Evolutionary conservation across 1,140 invertebrate genomes (phyloP), one percentile per base, ranked within the genome.

Genomic region (Drosophila novamexicana): DNA sequence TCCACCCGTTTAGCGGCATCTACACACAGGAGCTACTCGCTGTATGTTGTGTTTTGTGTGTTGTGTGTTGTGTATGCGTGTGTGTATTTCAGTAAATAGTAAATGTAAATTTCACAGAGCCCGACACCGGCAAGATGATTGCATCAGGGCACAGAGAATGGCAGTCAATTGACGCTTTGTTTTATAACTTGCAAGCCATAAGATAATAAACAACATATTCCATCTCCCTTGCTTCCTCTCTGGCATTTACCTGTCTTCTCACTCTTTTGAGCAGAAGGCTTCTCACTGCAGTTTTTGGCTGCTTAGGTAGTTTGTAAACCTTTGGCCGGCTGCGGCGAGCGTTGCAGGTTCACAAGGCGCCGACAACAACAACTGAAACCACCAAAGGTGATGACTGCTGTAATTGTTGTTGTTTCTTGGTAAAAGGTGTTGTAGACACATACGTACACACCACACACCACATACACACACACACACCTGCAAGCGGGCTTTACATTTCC

Each of bases 81-180:
- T 71, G 44, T 39, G 62, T 65, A 39, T 4, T 39, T 37, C 6
- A 14, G 50, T 16, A 52, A 71, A 64, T 37, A 71, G 49, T 59
- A 40, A 29, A 72, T 76, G 68, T 72, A 76, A 65, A 72, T 76
- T 76, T 54, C 57, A 61, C 52, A 65, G 53, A 45, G 22, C 9
- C 29, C 29, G 50, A 68, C 49, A 42, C 2, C 59, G 22, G 36
- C 67, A 44, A 59, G 59, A 71, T 71, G 73, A 71, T 75, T 75
- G 67, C 67, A 71, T 59, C 73, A 59, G 73, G 59, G 53, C 65
- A 54, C 61, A 79, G 79, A 66, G 69, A 39, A 64, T 65, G 58
- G 64, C 81, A 83, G 84, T 89, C 84, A 88, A 89, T 88, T 89
- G 84, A 88, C 84, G 83, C 83, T 88, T 88, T 88, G 83, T 88